Percentiles rank a stretch among this genome's conserved stretches.
phyloP scores from a whole-genome alignment of 2,888 invertebrate genomes.

The Geophilus truncorum region DNA sequence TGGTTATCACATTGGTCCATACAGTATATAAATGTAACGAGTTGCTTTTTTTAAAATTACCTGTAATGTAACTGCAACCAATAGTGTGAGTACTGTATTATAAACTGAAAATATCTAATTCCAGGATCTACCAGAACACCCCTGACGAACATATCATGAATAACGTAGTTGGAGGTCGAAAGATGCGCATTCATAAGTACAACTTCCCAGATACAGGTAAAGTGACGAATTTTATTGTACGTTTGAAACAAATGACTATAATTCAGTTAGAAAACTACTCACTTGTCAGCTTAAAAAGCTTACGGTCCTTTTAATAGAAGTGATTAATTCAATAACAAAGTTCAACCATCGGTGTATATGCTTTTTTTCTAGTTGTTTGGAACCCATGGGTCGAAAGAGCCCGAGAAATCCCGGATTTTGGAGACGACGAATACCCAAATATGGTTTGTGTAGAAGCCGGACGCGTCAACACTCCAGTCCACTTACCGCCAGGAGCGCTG shows the following conservation, averaged over 20 bases:
- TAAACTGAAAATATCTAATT: no score
- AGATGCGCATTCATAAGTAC: conserved; percentile 88
- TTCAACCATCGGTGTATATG: no score
- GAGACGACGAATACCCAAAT: conserved; percentile 93
- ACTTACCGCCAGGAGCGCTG: conserved; percentile 81
- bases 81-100: no score
- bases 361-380: conserved; percentile 84
- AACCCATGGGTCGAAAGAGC: conserved; percentile 95
- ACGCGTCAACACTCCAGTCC: conserved; percentile 79
- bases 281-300: no score
- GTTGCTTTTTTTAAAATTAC: no score
- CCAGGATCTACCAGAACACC: conserved; percentile 74
- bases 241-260: not conserved
- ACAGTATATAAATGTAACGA: no score
- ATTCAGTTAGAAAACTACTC: no score
- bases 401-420: conserved; percentile 86
- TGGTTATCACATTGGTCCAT: no score
- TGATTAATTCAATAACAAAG: no score
- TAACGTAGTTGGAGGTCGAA: conserved; percentile 83
- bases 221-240: no score
- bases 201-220: conserved; percentile 88
- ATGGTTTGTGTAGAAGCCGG: conserved; percentile 97
- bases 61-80: no score
- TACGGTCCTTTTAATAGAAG: no score
- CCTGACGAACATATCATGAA: conserved; percentile 88